Evolutionary conservation across 2,797 vertebrate genomes (phyloP).

Genomic region (Paguma larvata): DNA sequence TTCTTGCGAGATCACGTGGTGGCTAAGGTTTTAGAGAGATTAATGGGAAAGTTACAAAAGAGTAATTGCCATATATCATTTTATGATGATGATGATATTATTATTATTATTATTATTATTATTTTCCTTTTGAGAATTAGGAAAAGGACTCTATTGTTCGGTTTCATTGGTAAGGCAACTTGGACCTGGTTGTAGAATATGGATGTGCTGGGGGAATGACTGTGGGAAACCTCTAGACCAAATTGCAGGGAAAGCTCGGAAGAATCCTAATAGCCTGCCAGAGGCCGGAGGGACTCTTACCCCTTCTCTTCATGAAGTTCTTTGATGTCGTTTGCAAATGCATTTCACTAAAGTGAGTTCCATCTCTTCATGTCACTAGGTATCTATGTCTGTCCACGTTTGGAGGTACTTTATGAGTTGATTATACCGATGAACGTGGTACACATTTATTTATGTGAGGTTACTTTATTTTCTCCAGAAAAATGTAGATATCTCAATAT

Average conservation of each 20-base stretch:
- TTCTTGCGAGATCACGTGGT: constrained; percentile 15
- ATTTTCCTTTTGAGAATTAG: not conserved
- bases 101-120: not conserved
- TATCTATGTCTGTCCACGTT: not conserved
- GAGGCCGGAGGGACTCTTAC: not conserved
- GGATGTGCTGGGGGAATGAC: not conserved
- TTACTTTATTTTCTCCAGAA: constrained; percentile 20
- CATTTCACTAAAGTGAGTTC: not conserved
- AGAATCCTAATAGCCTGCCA: not conserved
- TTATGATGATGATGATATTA: not conserved
- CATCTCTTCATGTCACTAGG: not conserved
- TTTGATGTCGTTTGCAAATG: not conserved
- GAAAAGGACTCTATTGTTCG: not conserved
- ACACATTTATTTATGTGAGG: not conserved
- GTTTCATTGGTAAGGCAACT: not conserved
- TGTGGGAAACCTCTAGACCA: not conserved
- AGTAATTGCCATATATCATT: not conserved
- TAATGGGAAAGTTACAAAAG: not conserved
- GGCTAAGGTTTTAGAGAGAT: constrained; percentile 30
- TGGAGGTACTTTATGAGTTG: not conserved
- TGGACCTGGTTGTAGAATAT: not conserved
- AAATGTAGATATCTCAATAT: not conserved
- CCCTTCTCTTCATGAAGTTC: not conserved
- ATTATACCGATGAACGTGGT: not conserved
- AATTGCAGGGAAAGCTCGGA: not conserved